Conservation (phyloP, 2,797 vertebrate species). For the Danio choprae region DNA sequence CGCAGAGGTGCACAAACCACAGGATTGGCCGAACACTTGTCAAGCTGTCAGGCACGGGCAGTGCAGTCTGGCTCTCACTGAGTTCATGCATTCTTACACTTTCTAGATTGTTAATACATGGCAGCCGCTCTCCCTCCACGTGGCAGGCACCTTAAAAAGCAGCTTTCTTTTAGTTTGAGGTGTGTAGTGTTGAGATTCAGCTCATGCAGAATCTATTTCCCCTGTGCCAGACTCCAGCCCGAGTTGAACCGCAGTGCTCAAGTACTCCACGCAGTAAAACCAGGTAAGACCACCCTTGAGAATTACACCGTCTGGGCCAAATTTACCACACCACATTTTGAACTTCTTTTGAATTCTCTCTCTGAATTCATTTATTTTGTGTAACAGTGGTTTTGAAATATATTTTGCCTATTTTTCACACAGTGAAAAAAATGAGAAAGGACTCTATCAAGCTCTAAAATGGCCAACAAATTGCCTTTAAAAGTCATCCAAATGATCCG, state of each 20-base stretch:
- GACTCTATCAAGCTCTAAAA: neutral
- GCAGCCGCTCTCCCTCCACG: constrained; percentile 60
- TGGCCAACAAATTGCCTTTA: too few relatives aligned
- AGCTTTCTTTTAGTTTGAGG: constrained; percentile 65
- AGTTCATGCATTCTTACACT: constrained; percentile 44
- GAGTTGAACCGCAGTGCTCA: constrained; percentile 66
- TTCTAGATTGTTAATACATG: constrained; percentile 40
- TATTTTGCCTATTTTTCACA: neutral
- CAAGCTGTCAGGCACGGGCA: constrained; percentile 37
- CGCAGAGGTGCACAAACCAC: constrained; percentile 37
- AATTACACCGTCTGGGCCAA: constrained; percentile 13
- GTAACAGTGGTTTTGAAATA: neutral
- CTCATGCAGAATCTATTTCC: constrained; percentile 61
- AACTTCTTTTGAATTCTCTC: neutral
- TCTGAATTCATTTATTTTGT: neutral
- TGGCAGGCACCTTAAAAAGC: constrained; percentile 64
- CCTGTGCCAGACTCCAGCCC: constrained; percentile 63
- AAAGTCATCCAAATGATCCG: neutral
- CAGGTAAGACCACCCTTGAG: constrained; percentile 47
- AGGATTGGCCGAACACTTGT: constrained; percentile 40
- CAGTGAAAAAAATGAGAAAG: neutral
- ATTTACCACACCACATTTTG: neutral
- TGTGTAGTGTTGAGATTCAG: constrained; percentile 44
- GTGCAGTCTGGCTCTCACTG: constrained; percentile 45
- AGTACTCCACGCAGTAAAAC: constrained; percentile 55